phyloP scores from a whole-genome alignment of 2,113 vertebrate species.

The Lontra canadensis region DNA sequence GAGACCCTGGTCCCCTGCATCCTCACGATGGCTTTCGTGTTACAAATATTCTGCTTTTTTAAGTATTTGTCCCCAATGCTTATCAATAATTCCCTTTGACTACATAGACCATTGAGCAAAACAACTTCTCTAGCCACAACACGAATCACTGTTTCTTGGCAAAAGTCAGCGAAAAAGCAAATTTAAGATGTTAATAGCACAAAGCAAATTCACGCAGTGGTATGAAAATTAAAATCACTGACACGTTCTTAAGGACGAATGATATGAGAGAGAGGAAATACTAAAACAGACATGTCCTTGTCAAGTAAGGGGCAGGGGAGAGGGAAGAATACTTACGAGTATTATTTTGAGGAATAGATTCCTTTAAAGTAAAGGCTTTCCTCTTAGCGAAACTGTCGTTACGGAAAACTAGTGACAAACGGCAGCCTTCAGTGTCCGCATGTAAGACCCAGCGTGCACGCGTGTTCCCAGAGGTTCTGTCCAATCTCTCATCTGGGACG shows the following conservation, averaged over 20 bases:
- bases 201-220: background rate
- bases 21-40: rapidly evolving
- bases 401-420: background rate
- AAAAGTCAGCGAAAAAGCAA: background rate
- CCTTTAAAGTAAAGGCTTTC: background rate
- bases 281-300: background rate
- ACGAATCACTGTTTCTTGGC: background rate
- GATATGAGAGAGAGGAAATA: background rate
- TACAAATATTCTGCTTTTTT: background rate
- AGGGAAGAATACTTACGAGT: background rate
- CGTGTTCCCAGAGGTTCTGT: background rate
- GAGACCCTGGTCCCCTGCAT: rapidly evolving
- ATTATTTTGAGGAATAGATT: background rate
- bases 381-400: background rate
- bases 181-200: background rate
- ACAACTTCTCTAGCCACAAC: background rate
- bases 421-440: background rate
- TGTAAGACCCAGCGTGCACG: background rate
- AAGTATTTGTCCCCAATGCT: background rate
- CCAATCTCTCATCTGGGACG: background rate
- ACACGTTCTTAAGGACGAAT: background rate
- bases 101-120: background rate
- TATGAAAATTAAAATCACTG: background rate
- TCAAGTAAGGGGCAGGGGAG: background rate
- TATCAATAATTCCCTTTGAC: rapidly evolving